Evolutionary conservation across 2,888 invertebrate species (phyloP).

Genomic region (Drosophila longiperda): DNA sequence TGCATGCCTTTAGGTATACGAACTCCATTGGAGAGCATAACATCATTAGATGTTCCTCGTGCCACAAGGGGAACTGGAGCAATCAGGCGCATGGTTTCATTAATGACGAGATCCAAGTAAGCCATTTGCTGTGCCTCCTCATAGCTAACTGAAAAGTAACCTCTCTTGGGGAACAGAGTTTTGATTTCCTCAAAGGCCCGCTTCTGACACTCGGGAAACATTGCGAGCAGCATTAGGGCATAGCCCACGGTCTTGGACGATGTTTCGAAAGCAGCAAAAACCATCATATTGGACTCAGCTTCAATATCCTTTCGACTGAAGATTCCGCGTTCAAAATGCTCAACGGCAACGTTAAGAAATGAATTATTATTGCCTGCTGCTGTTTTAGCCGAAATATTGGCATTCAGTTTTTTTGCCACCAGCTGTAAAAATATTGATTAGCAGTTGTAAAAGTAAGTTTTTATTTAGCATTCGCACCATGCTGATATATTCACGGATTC

Average conservation of each 20-base stretch:
- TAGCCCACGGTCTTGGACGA: slow-evolving; percentile 1
- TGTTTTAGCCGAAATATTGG: background rate
- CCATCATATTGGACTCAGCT: slow-evolving; percentile 7
- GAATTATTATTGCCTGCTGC: background rate
- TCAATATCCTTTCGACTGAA: slow-evolving; percentile 3
- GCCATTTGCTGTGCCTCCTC: slow-evolving; percentile 16
- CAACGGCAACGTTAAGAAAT: slow-evolving; percentile 11
- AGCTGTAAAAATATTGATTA: background rate
- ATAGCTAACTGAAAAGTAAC: slow-evolving; percentile 10
- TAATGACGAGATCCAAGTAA: slow-evolving; percentile 20
- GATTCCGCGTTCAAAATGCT: background rate
- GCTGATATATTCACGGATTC: background rate
- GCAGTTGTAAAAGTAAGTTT: no score
- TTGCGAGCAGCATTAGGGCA: slow-evolving; percentile 21
- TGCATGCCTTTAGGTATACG: slow-evolving; percentile 9
- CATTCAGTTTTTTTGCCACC: background rate
- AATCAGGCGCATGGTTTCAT: slow-evolving; percentile 18
- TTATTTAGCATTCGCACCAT: background rate
- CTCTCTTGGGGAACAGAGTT: slow-evolving; percentile 1
- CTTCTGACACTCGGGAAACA: slow-evolving; percentile 27
- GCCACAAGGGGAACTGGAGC: slow-evolving; percentile 19
- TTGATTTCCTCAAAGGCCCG: slow-evolving; percentile 19
- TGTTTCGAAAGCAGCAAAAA: slow-evolving; percentile 23
- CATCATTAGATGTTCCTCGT: slow-evolving; percentile 1
- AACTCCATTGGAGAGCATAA: slow-evolving; percentile 11